Evolutionary conservation across 2,888 invertebrate species (phyloP).

Genomic region (Drosophila stalkeri): DNA sequence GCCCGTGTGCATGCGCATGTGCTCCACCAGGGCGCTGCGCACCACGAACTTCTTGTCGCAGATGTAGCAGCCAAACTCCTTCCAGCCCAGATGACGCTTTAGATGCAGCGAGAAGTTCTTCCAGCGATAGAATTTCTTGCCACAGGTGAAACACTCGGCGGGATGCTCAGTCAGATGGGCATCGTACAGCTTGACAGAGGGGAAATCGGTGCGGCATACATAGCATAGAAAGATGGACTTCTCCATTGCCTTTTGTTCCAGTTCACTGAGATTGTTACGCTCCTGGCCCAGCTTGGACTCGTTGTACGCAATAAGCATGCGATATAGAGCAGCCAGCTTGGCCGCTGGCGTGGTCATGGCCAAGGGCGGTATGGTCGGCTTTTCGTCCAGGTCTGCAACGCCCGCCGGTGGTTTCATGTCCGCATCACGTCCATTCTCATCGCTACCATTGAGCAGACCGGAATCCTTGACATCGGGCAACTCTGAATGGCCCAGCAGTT

Average conservation of each 20-base stretch:
- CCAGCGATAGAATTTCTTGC: slow-evolving; percentile 91
- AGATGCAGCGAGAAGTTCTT: slow-evolving; percentile 91
- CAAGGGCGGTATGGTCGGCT: slow-evolving; percentile 61
- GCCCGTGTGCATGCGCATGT: slow-evolving; percentile 93
- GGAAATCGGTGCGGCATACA: slow-evolving; percentile 89
- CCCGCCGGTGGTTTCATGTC: slow-evolving; percentile 63
- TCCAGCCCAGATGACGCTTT: slow-evolving; percentile 92
- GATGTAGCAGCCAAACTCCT: slow-evolving; percentile 89
- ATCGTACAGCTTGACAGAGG: slow-evolving; percentile 89
- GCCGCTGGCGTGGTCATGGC: slow-evolving; percentile 78
- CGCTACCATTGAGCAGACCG: slow-evolving; percentile 59
- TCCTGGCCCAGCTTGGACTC: slow-evolving; percentile 83
- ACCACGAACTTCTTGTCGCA: slow-evolving; percentile 94
- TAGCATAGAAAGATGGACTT: slow-evolving; percentile 86
- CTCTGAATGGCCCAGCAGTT: slow-evolving; percentile 65
- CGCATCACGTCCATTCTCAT: slow-evolving; percentile 33
- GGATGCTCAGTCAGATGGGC: slow-evolving; percentile 92
- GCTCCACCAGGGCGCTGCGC: slow-evolving; percentile 92
- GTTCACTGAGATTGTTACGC: slow-evolving; percentile 78
- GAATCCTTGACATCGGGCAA: slow-evolving; percentile 75
- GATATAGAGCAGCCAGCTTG: slow-evolving; percentile 83
- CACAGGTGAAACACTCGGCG: slow-evolving; percentile 92
- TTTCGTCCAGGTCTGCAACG: slow-evolving; percentile 61
- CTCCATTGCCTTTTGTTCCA: slow-evolving; percentile 82
- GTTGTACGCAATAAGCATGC: slow-evolving; percentile 84